A percentile compares a stretch with the other conserved stretches of the same genome.
Evolutionary conservation across 53 echinoderm and acorn worm species (phyloP).

Genomic region (Actinopyga echinites): DNA sequence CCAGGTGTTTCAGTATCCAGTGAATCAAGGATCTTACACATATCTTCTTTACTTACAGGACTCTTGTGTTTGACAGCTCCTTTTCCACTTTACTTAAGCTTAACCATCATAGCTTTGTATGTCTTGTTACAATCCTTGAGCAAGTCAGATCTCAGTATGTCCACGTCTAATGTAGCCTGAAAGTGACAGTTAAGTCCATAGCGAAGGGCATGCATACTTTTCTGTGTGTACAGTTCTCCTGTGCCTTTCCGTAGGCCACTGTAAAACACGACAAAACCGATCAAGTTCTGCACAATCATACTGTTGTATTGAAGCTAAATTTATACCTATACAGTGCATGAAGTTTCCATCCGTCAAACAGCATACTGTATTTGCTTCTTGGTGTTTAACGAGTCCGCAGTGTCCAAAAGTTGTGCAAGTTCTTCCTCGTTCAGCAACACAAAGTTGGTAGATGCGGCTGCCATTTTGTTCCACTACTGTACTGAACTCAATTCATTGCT

Average conservation of each 20-base stretch:
- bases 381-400: conserved; percentile 23
- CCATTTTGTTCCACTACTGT: not conserved
- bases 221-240: conserved; percentile 44
- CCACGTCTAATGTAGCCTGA: conserved; percentile 18
- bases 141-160: conserved; percentile 18
- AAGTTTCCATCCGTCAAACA: conserved; percentile 14
- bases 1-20: conserved; percentile 46
- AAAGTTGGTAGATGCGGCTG: conserved; percentile 19
- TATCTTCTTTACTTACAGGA: conserved; percentile 41
- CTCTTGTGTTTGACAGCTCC: conserved; percentile 44
- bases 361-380: conserved; percentile 44
- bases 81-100: conserved; percentile 31
- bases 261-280: conserved; percentile 30
- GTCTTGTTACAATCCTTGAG: conserved; percentile 34
- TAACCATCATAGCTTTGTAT: conserved; percentile 44
- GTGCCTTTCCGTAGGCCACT: conserved; percentile 17
- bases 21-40: conserved; percentile 62
- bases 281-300: conserved; percentile 34
- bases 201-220: conserved; percentile 47
- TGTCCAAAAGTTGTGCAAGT: conserved; percentile 9
- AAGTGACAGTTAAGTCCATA: conserved; percentile 47
- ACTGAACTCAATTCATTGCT: no score
- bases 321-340: not conserved
- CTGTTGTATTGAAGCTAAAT: not conserved
- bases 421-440: conserved; percentile 41